Percentiles rank a stretch among this genome's conserved stretches.
Conservation (phyloP, 2,888 invertebrate species). For the Epinotia bilunana region DNA sequence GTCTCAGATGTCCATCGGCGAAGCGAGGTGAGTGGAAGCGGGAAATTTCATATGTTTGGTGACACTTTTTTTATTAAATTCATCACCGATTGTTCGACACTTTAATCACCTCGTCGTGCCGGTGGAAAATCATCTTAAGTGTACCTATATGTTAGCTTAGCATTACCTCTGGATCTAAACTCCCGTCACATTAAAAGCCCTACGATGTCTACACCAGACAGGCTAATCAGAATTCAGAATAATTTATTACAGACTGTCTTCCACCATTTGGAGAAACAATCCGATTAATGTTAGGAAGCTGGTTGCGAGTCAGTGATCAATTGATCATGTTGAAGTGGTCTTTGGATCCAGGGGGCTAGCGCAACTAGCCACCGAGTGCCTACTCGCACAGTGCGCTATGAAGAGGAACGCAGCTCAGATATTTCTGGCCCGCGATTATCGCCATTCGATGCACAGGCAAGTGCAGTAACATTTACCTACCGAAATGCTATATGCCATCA, state of each 20-base stretch:
- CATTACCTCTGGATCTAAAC: background rate
- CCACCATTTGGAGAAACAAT: background rate
- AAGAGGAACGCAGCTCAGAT: too few relatives aligned
- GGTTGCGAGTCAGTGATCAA: background rate
- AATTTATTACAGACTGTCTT: background rate
- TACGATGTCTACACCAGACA: background rate
- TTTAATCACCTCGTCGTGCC: background rate
- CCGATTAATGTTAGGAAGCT: background rate
- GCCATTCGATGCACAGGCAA: too few relatives aligned
- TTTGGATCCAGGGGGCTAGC: background rate
- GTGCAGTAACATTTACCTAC: background rate
- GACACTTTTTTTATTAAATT: background rate
- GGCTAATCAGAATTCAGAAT: background rate
- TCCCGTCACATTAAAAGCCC: background rate
- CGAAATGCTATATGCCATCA: background rate
- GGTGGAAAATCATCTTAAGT: background rate
- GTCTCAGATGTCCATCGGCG: background rate
- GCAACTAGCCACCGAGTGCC: too few relatives aligned
- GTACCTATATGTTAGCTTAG: background rate
- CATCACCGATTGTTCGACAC: background rate
- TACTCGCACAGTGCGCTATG: too few relatives aligned
- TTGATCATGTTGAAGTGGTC: background rate
- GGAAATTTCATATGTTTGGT: background rate
- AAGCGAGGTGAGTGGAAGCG: background rate
- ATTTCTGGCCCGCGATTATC: too few relatives aligned